Conservation (phyloP, 2,797 vertebrate genomes). For the Aselliscus stoliczkanus region DNA sequence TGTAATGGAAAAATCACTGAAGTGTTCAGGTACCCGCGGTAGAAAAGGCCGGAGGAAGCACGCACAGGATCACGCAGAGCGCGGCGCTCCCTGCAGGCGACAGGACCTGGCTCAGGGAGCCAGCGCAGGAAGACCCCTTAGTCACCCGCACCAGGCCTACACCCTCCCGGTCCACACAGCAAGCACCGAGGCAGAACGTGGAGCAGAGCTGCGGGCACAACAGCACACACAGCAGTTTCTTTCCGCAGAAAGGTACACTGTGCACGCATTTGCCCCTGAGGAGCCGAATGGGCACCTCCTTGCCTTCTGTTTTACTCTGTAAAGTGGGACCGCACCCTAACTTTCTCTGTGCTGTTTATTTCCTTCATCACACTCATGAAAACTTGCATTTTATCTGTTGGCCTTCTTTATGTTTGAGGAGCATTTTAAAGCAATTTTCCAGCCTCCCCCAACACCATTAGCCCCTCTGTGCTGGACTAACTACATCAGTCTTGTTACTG, state of each 20-base stretch:
- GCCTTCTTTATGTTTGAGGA: not conserved
- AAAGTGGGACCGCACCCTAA: not conserved
- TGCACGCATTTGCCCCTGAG: too few relatives aligned
- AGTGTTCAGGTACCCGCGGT: not conserved
- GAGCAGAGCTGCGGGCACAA: not conserved
- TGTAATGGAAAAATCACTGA: slow-evolving; percentile 37
- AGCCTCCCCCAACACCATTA: rapidly evolving
- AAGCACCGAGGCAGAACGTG: not conserved
- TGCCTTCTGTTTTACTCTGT: not conserved
- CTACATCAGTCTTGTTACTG: not conserved
- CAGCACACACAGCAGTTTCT: not conserved
- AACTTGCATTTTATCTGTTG: not conserved
- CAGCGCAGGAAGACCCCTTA: rapidly evolving
- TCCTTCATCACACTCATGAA: not conserved
- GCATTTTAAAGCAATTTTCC: not conserved
- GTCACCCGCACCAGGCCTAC: not conserved
- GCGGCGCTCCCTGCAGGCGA: rapidly evolving
- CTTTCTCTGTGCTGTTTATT: not conserved
- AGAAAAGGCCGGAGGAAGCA: not conserved
- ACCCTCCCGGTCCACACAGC: not conserved
- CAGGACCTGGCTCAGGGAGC: rapidly evolving
- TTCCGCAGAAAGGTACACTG: not conserved
- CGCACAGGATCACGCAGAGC: rapidly evolving
- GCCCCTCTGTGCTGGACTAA: not conserved
- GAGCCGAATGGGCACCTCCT: too few relatives aligned